These are phyloP conservation scores for Argentina silus DNA, from an alignment of 2,797 vertebrate species.

Conservation along the genomic window DNA sequence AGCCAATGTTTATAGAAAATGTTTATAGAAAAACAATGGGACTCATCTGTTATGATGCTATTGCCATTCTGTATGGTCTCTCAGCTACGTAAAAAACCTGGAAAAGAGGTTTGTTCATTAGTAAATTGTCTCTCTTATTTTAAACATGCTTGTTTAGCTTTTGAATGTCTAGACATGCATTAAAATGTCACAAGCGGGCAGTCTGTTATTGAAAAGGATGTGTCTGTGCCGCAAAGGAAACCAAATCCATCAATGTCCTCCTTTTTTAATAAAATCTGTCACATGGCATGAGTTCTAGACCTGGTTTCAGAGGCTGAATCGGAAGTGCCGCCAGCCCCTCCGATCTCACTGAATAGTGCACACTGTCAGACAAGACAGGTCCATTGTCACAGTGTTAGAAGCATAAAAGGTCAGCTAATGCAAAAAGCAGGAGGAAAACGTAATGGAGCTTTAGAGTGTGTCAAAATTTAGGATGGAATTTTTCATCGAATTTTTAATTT, in stretches of 20 bases:
- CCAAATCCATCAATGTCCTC: conserved; percentile 43
- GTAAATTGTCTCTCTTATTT: no score
- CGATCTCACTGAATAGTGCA: conserved; percentile 24
- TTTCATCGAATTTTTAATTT: not conserved
- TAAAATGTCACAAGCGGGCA: not conserved
- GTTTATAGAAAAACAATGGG: not conserved
- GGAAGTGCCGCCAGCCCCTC: conserved; percentile 39
- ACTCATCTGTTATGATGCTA: not conserved
- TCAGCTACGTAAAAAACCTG: not conserved
- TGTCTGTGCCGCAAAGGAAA: conserved; percentile 24
- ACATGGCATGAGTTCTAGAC: conserved; percentile 31
- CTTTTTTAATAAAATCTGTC: conserved; percentile 47
- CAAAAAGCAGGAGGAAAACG: conserved; percentile 17
- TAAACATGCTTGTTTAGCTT: not conserved
- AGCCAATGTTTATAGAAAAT: not conserved
- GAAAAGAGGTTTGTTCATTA: not conserved
- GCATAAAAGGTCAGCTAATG: conserved; percentile 49
- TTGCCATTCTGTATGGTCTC: not conserved
- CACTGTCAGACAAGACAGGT: conserved; percentile 39
- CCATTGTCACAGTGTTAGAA: conserved; percentile 40
- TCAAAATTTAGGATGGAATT: conserved; percentile 29
- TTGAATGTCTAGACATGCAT: conserved; percentile 4
- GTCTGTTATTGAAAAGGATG: conserved; percentile 32
- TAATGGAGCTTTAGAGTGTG: conserved; percentile 14
- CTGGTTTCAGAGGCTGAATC: conserved; percentile 42